phyloP scores from a whole-genome alignment of 2,797 vertebrate species.

The Spondyliosoma cantharus region DNA sequence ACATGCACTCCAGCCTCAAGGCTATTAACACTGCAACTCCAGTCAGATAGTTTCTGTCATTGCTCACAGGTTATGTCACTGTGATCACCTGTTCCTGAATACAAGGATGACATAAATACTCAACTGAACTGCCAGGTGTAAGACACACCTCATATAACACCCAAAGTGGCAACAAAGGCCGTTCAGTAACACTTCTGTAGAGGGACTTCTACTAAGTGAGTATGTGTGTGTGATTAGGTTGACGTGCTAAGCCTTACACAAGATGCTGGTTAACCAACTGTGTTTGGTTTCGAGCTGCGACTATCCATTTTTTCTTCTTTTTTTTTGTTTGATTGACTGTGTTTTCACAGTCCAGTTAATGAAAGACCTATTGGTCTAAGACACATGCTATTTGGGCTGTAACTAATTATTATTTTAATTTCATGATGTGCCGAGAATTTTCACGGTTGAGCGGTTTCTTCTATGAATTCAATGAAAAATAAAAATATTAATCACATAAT shows the following conservation, averaged over 20 bases:
- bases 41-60: slow-evolving; percentile 34
- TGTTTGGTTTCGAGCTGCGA: not conserved
- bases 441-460: no score
- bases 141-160: not conserved
- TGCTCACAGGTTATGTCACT: slow-evolving; percentile 30
- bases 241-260: not conserved
- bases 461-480: no score
- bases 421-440: not conserved
- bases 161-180: not conserved
- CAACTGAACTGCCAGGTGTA: not conserved
- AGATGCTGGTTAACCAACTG: not conserved
- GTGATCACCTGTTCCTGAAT: slow-evolving; percentile 19
- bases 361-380: no score
- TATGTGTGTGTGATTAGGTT: not conserved
- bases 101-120: slow-evolving; percentile 1
- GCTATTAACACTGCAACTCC: not conserved
- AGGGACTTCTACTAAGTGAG: not conserved
- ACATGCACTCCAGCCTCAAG: slow-evolving; percentile 37
- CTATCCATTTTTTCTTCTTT: not conserved
- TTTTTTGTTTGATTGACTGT: no score
- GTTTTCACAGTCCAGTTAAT: no score
- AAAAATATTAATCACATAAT: not conserved
- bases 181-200: not conserved
- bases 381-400: no score
- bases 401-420: not conserved